A percentile compares a stretch with the other conserved stretches of the same genome.
Evolutionary conservation across 2,797 vertebrate species (phyloP).

Genomic region (Eutrigla gurnardus): DNA sequence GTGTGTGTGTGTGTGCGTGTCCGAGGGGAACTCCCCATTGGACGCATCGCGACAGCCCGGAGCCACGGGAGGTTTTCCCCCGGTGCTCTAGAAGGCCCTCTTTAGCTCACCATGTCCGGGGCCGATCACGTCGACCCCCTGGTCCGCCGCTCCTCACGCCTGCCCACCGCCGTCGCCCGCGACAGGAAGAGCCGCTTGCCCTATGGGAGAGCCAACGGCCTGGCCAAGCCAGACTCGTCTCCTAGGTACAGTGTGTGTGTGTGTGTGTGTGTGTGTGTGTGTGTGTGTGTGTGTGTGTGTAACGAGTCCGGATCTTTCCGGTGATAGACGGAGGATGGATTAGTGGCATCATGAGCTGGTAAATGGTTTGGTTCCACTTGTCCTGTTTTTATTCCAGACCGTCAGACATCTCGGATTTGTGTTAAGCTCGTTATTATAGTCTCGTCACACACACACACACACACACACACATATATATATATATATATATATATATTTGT

Average conservation of each 20-base stretch:
- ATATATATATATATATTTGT: too few relatives aligned
- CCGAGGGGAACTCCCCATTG: slow-evolving; percentile 65
- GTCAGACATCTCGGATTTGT: not conserved
- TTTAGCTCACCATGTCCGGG: slow-evolving; percentile 78
- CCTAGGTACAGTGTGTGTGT: slow-evolving; percentile 75
- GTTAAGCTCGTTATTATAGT: not conserved
- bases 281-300: slow-evolving; percentile 19
- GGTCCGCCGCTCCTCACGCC: slow-evolving; percentile 74
- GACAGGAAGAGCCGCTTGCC: slow-evolving; percentile 79
- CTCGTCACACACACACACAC: too few relatives aligned
- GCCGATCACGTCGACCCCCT: slow-evolving; percentile 71
- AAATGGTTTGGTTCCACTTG: slow-evolving; percentile 39
- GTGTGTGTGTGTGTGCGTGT: slow-evolving; percentile 23
- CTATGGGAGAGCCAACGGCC: slow-evolving; percentile 63
- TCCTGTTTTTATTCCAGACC: not conserved
- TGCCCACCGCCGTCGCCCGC: slow-evolving; percentile 74
- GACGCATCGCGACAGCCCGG: slow-evolving; percentile 54
- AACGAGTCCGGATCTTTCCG: slow-evolving; percentile 15
- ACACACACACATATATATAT: too few relatives aligned
- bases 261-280: slow-evolving; percentile 19
- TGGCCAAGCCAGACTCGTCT: slow-evolving; percentile 66
- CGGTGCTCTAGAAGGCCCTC: slow-evolving; percentile 61
- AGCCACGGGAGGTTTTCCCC: slow-evolving; percentile 59
- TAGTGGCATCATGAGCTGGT: slow-evolving; percentile 70
- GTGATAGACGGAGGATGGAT: slow-evolving; percentile 35